Percentiles rank a stretch among this genome's conserved stretches.
Conservation (phyloP, 2,797 vertebrate genomes). For the Alcedo quadribrachys region DNA sequence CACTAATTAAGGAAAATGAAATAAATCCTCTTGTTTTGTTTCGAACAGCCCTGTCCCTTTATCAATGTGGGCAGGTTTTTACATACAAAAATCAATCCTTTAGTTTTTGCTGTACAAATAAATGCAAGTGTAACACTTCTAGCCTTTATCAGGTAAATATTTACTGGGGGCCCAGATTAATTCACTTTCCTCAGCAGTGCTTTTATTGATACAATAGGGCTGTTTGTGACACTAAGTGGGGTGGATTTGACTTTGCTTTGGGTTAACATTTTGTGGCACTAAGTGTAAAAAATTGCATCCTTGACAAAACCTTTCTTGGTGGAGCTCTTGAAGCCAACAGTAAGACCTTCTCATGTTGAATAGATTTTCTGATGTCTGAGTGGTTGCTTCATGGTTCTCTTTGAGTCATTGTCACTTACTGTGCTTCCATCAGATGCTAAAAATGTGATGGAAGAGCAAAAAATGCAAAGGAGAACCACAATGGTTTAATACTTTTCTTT, state of each 20-base stretch:
- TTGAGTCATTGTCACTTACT: neutral
- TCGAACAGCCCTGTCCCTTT: neutral
- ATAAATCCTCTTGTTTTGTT: neutral
- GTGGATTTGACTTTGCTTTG: slow-evolving; percentile 8
- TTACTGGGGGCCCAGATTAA: neutral
- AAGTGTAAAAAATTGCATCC: neutral
- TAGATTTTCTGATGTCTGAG: neutral
- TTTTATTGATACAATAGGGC: neutral
- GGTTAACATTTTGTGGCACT: neutral
- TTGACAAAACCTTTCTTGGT: neutral
- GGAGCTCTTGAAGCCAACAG: neutral
- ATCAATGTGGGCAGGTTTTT: neutral
- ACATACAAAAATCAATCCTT: neutral
- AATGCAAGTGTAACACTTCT: neutral
- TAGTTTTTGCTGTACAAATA: neutral
- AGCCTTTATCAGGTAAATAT: neutral
- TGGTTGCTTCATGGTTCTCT: neutral
- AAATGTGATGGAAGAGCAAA: neutral
- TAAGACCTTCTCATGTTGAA: neutral
- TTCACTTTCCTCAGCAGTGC: neutral
- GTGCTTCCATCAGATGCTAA: slow-evolving; percentile 26
- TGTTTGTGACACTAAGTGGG: neutral
- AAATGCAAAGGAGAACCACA: neutral
- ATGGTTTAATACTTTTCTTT: neutral
- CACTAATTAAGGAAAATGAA: neutral